Evolutionary conservation across 1,140 invertebrate species (phyloP).

Genomic region (Oedothorax gibbosus): DNA sequence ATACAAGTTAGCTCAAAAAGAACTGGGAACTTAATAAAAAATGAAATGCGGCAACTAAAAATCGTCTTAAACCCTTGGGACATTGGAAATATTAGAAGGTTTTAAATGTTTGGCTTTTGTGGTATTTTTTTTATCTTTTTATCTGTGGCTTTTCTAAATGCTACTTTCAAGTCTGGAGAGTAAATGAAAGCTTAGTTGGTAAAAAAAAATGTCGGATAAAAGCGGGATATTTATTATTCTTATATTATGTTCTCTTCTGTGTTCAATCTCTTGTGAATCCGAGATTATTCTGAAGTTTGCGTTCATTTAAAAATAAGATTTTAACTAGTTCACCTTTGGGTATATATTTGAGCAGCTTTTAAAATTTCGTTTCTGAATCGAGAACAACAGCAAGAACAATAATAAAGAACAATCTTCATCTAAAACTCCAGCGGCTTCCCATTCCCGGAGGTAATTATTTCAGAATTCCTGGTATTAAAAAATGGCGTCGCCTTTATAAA

Average conservation of each 20-base stretch:
- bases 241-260: conserved; percentile 8
- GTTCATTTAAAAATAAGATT: conserved; percentile 50
- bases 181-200: too few species aligned
- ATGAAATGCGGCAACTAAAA: neutral
- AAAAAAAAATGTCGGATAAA: too few species aligned
- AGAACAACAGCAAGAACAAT: too few species aligned
- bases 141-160: neutral
- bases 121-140: too few species aligned
- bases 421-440: too few species aligned
- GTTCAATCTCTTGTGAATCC: conserved; percentile 10
- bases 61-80: neutral
- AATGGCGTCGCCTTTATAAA: neutral
- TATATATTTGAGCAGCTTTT: neutral
- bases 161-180: too few species aligned
- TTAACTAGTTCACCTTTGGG: conserved; percentile 38
- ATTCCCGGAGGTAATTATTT: conserved; percentile 36
- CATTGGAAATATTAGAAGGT: too few species aligned
- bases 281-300: conserved; percentile 4
- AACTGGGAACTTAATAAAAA: neutral
- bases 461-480: conserved; percentile 1
- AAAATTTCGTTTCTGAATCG: too few species aligned
- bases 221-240: too few species aligned
- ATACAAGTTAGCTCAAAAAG: neutral
- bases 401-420: too few species aligned
- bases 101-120: too few species aligned